A percentile compares a stretch with the other conserved stretches of the same genome.
Conservation (phyloP, 2,113 vertebrate species). For the Sphaerodactylus townsendi region DNA sequence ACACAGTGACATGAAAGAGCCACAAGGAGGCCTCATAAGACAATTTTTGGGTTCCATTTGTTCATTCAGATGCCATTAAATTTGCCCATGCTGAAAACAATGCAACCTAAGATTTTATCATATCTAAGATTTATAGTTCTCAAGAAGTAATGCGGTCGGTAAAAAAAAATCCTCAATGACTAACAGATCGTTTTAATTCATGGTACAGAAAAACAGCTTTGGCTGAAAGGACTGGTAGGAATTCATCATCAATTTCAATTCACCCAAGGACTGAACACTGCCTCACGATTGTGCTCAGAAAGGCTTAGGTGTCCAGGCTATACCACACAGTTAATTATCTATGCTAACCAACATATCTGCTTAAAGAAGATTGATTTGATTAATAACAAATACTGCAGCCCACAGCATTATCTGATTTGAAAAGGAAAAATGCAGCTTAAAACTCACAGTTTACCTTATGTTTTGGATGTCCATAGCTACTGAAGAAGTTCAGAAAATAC, state of each 20-base stretch:
- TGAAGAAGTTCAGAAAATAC: neutral
- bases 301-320: slow-evolving; percentile 49
- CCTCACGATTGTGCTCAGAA: slow-evolving; percentile 50
- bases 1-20: slow-evolving; percentile 32
- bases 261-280: slow-evolving; percentile 38
- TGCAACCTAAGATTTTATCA: slow-evolving; percentile 3
- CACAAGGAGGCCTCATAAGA: slow-evolving; percentile 63
- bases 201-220: slow-evolving; percentile 38
- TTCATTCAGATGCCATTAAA: slow-evolving; percentile 39
- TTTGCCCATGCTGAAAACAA: slow-evolving; percentile 37
- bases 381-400: slow-evolving; percentile 27
- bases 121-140: slow-evolving; percentile 27
- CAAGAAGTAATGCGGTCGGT: slow-evolving; percentile 1
- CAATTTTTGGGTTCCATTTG: slow-evolving; percentile 40
- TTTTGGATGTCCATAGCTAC: neutral
- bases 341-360: slow-evolving; percentile 24
- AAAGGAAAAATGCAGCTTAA: slow-evolving; percentile 2
- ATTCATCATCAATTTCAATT: slow-evolving; percentile 67
- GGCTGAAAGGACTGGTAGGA: slow-evolving; percentile 55
- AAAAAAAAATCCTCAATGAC: slow-evolving; percentile 32
- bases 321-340: slow-evolving; percentile 55
- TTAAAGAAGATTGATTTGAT: slow-evolving; percentile 41
- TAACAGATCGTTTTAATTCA: slow-evolving; percentile 45
- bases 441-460: neutral
- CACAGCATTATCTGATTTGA: slow-evolving; percentile 2